Base-by-base conservation (phyloP, 2,888 invertebrate species). In the Cerastis leucographa region DNA sequence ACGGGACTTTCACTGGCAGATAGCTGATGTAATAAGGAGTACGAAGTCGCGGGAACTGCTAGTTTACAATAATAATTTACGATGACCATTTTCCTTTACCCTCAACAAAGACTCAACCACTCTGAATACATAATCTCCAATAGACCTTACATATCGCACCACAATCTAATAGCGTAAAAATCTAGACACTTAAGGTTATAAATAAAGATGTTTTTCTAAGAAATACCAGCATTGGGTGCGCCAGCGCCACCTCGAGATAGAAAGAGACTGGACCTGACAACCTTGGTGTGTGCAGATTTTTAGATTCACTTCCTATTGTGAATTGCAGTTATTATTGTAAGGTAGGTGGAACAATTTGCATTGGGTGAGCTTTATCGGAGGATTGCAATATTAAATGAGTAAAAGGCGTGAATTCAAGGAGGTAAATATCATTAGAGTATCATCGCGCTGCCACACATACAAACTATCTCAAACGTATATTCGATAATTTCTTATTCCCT, bases 151-250 rank as follows among this genome's bases (percentile, higher is more conserved):
- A 64, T 80, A 78, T 61, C 74, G 66, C 62, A 73, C 67, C 17
- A 69, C 56, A n/a, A 80, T 78, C 29, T 46, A 77, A 69, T 62
- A 78, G 42, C 66, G 76, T 85, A 86, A 87, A 85, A 87, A 86
- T 66, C 69, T 29, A 73, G n/a, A 51, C 40, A 74, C 69, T 40
- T 46, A 12, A 54, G 49, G 62, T 78, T 85, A 88, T 87, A 75
- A 87, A 89, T 89, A 89, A 88, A 89, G 87, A 89, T 84, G 88
- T 85, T 89, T 89, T 88, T 86, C 85, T 86, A 54, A 87, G 81
- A 85, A 83, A 88, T 87, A 85, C 78, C 80, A 69, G 71, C 51
- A 71, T 59, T 81, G 40, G 86, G 82, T 88, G 88, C 80, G 88
- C 73, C 81, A 42, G 64, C 42, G 66, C 42, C 70, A 62, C 62